Evolutionary conservation across 2,113 vertebrate genomes (phyloP), one percentile per base, ranked within the genome.

Genomic region (Hyla sarda): DNA sequence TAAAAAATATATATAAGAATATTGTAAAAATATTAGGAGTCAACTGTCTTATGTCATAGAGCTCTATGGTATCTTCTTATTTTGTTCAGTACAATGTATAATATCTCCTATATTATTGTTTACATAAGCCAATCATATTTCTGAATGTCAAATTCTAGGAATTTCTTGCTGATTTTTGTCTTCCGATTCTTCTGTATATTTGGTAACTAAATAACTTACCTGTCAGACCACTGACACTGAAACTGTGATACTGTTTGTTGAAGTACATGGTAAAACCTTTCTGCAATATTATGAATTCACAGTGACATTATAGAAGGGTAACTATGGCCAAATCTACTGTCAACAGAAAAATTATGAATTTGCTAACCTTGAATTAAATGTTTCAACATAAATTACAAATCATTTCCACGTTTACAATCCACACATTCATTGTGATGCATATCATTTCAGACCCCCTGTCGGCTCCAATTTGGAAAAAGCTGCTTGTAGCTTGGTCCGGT

Each of bases 371-470:
- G 11, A n/a, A 67, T 67, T 3, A 69, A 19, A 73, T n/a, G 71
- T 73, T 73, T 73, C 10, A 45, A 11, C 34, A 72, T 41, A 72
- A 11, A 72, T 72, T 14, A 72, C 0, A 9, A 6, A 16, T 73
- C 71, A 45, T 73, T 45, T 73, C 21, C 19, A 41, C 11, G 45
- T n/a, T n/a, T 37, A 13, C 71, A 71, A 13, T 71, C 32, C 71
- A n/a, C 37, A 45, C 19, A 23, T 73, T 73, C 37, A 23, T 73
- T 75, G n/a, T 48, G 47, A 48, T 25, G 72, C 23, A 48, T 47
- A n/a, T 79, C 13, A 79, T 41, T 60, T 52, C n/a, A 58, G 52
- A 58, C 76, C 48, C 14, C 30, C 34, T 60, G 52, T 60, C 76
- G 5, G 32, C 21, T 79, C 30, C 34, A 79, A 79, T 79, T 58